Percentiles rank a stretch among this genome's conserved stretches.
Evolutionary conservation across 2,113 vertebrate genomes (phyloP).

Genomic region (Ameiurus melas): DNA sequence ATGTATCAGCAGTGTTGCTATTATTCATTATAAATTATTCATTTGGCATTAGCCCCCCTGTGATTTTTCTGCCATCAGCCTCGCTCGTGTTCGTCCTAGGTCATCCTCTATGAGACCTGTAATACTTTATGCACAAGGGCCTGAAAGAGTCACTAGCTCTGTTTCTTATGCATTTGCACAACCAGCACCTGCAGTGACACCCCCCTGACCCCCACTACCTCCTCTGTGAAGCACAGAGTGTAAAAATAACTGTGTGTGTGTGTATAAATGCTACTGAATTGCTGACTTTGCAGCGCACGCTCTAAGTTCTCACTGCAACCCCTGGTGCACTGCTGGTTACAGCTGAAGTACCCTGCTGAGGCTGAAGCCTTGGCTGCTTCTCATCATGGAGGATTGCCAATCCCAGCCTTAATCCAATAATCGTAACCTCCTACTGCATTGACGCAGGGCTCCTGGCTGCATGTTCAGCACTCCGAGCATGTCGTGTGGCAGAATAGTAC

Average conservation of each 20-base stretch:
- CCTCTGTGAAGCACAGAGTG: conserved; percentile 31
- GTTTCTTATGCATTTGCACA: conserved; percentile 48
- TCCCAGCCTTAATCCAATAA: not conserved
- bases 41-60: conserved; percentile 62
- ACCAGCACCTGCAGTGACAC: conserved; percentile 31
- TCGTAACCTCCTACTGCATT: not conserved
- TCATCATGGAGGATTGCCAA: not conserved
- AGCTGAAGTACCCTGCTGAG: conserved; percentile 15
- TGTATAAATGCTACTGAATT: conserved; percentile 44
- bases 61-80: conserved; percentile 56
- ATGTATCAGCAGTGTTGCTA: conserved; percentile 49
- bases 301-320: conserved; percentile 19
- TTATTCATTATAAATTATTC: conserved; percentile 59
- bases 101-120: conserved; percentile 35
- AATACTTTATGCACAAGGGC: conserved; percentile 50
- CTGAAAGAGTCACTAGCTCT: not conserved
- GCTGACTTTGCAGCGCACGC: conserved; percentile 47
- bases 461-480: not conserved
- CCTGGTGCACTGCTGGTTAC: conserved; percentile 20
- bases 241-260: conserved; percentile 35
- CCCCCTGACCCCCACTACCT: not conserved
- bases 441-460: not conserved
- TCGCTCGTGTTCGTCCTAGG: conserved; percentile 35
- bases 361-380: not conserved
- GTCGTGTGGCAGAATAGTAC: not conserved